These are phyloP conservation scores for Melanaphis sacchari DNA, from an alignment of 1,140 invertebrate genomes.

Conservation along the genomic window DNA sequence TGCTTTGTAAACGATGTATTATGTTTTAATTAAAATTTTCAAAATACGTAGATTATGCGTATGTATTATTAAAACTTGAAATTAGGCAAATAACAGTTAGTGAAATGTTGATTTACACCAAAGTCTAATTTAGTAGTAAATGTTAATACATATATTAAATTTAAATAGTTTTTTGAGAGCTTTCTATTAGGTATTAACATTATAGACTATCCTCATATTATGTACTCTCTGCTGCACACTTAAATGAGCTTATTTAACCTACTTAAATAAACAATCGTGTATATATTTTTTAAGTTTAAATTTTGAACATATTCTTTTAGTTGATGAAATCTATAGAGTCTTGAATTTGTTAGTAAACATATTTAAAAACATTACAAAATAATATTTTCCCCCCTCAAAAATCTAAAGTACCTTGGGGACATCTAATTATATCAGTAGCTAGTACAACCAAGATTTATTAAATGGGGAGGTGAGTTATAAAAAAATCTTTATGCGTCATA, in stretches of 20 bases:
- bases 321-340: neutral
- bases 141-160: neutral
- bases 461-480: too few species aligned
- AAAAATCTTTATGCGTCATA: too few species aligned
- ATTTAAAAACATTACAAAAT: too few species aligned
- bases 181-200: neutral
- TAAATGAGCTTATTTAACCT: neutral
- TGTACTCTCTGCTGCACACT: neutral
- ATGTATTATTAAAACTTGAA: neutral
- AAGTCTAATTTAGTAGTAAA: neutral
- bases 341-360: neutral
- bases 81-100: neutral
- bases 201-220: neutral
- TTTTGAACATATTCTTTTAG: neutral
- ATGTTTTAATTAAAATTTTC: neutral
- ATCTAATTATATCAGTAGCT: too few species aligned
- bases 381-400: too few species aligned
- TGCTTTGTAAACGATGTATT: neutral
- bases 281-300: neutral
- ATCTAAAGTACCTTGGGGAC: too few species aligned
- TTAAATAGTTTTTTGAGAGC: neutral
- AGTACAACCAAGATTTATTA: too few species aligned
- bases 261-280: neutral
- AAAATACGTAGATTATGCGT: neutral
- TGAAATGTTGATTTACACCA: neutral